Base-by-base conservation (phyloP, 2,888 invertebrate genomes). In the Aspidiotus destructor region DNA sequence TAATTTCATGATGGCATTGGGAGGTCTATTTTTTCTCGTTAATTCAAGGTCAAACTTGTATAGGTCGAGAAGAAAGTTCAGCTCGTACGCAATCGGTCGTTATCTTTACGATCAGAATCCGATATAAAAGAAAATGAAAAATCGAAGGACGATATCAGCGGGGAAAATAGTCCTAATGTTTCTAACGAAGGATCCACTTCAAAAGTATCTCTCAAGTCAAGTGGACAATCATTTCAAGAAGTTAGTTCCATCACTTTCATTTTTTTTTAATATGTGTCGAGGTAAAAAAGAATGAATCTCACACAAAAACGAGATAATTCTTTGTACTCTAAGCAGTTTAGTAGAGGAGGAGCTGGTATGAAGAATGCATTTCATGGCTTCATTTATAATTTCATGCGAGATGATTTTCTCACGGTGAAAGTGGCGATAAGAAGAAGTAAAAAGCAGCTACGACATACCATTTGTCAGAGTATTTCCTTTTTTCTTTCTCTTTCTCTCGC, bases 81-180 rank as follows among this genome's bases (percentile, higher is more conserved):
- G 41, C 57, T 65, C 15, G 57, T 65, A 41, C 65, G 65, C 7
- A 65, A 65, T 40, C 65, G 65, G 28, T 65, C 65, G 15, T 42
- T 65, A 10, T 65, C 65, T 11, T n/a, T 65, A n/a, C 16, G 55
- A n/a, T 69, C 68, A 57, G 70, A 70, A 54, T 68, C 70, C 40
- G 68, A 69, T 11, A 16, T 69, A 15, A 72, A 73, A 62, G 71
- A 71, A 16, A 71, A 71, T 61, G 71, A 71, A 54, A 68, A 61
- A 16, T 71, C 75, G 8, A 79, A 80, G 52, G 81, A 70, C 42
- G 61, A 69, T 52, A 60, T 44, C 55, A 63, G 62, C 7, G 63
- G 68, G 28, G 69, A 70, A 17, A 61, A 64, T 28, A 28, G 28
- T 5, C 1, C 28, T 5, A 28, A 28, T 28, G 28, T 28, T 5